phyloP scores from a whole-genome alignment of 2,888 invertebrate genomes.

The Drosophila gaucha region DNA sequence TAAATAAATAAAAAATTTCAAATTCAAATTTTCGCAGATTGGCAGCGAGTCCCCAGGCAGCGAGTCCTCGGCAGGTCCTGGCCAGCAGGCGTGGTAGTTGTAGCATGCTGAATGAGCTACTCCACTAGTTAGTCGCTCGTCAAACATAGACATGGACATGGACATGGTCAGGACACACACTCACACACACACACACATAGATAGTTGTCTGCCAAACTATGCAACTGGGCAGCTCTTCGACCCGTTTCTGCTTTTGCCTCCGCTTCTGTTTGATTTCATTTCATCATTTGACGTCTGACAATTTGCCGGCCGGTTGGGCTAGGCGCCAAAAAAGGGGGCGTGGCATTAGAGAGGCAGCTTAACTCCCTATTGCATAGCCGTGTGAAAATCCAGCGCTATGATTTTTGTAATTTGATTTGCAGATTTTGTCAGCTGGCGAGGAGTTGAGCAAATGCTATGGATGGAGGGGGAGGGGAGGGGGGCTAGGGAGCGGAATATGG shows the following conservation, averaged over 20 bases:
- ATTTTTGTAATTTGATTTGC: slow-evolving; percentile 81
- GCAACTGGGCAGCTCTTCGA: slow-evolving; percentile 14
- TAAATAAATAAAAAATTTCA: slow-evolving; percentile 77
- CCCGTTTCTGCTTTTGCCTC: background rate
- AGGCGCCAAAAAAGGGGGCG: background rate
- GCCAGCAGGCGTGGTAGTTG: no score
- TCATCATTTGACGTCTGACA: slow-evolving; percentile 79
- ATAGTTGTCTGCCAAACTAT: slow-evolving; percentile 13
- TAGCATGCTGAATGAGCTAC: slow-evolving; percentile 19
- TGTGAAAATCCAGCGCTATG: slow-evolving; percentile 78
- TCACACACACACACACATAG: slow-evolving; percentile 1
- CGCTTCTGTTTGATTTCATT: slow-evolving; percentile 73
- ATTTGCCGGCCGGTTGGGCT: slow-evolving; percentile 75
- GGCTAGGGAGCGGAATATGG: slow-evolving; percentile 25
- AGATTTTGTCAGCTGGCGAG: slow-evolving; percentile 58
- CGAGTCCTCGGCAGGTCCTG: no score
- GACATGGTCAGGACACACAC: no score
- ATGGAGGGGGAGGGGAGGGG: background rate
- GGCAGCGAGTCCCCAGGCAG: slow-evolving; percentile 56
- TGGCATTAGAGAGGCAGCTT: no score
- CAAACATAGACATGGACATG: slow-evolving; percentile 48
- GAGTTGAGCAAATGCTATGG: no score
- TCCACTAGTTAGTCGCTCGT: slow-evolving; percentile 71
- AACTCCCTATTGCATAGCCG: slow-evolving; percentile 68
- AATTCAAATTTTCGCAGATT: slow-evolving; percentile 75